Evolutionary conservation across 2,113 vertebrate genomes (phyloP).

Genomic region (Rattus norvegicus): DNA sequence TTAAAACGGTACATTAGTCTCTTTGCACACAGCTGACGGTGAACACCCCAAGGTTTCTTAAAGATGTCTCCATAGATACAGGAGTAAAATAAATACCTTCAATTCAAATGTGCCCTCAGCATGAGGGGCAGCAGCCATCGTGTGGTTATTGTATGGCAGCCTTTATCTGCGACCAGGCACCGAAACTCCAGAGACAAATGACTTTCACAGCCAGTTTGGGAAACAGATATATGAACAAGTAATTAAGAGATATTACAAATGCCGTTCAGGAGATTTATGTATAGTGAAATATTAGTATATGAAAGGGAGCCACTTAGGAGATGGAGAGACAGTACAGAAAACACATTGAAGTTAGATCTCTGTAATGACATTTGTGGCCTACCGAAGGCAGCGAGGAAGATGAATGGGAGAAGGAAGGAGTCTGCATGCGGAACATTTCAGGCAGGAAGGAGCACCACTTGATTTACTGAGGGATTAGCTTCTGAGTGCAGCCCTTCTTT

Average conservation of each 20-base stretch:
- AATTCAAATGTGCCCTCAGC: not conserved
- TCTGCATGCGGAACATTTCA: not conserved
- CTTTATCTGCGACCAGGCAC: constrained; percentile 29
- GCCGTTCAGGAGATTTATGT: constrained; percentile 18
- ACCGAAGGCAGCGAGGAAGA: not conserved
- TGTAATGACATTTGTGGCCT: not conserved
- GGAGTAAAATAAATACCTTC: constrained; percentile 1
- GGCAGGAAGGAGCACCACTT: not conserved
- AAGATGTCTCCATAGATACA: not conserved
- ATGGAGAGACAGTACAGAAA: not conserved
- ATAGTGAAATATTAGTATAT: constrained; percentile 24
- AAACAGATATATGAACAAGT: constrained; percentile 28
- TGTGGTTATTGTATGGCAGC: not conserved
- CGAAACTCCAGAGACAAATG: not conserved
- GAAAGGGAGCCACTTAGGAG: constrained; percentile 15
- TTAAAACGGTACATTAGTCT: not conserved
- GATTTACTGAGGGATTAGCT: not conserved
- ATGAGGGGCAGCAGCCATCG: not conserved
- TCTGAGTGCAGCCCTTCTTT: not conserved
- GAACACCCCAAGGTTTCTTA: not conserved
- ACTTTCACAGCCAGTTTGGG: not conserved
- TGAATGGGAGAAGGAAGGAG: not conserved
- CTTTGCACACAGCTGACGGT: not conserved
- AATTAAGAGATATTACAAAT: constrained; percentile 44
- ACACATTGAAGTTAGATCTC: constrained; percentile 25